Percentiles rank a stretch among this genome's conserved stretches.
These are phyloP conservation scores for Fopius arisanus DNA, from an alignment of 1,140 invertebrate species.

Conservation along the genomic window DNA sequence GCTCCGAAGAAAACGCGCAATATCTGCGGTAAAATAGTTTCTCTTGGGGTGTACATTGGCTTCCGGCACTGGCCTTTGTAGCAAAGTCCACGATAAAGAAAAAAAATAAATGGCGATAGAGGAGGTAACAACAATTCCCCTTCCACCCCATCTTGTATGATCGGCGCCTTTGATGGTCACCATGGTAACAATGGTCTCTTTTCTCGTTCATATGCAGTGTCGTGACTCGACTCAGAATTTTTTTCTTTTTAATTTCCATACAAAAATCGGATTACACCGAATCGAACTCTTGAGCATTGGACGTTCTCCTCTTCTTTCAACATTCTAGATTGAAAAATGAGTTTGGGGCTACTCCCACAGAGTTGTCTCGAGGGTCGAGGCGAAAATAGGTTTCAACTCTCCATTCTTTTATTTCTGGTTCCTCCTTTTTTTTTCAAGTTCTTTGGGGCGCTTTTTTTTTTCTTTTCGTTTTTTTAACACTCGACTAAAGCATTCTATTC, in stretches of 20 bases:
- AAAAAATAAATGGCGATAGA: constrained; percentile 15
- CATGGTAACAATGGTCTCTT: constrained; percentile 44
- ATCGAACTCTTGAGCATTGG: neutral
- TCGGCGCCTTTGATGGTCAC: constrained; percentile 54
- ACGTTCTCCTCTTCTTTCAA: neutral
- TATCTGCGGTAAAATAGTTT: neutral
- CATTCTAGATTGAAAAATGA: neutral
- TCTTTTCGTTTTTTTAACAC: neutral
- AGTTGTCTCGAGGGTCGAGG: neutral
- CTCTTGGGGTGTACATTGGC: constrained; percentile 30
- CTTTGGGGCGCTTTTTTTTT: neutral
- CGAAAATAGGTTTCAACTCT: constrained; percentile 1
- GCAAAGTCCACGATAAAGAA: constrained; percentile 45
- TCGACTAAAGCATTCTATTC: neutral
- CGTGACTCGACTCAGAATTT: neutral
- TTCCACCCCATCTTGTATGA: constrained; percentile 46
- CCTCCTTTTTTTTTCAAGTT: neutral
- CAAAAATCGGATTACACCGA: neutral
- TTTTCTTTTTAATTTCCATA: neutral
- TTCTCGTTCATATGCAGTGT: neutral
- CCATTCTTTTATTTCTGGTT: neutral
- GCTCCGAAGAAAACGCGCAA: constrained; percentile 9
- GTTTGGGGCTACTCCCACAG: neutral
- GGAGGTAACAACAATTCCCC: constrained; percentile 34
- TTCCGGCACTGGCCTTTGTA: constrained; percentile 40